Evolutionary conservation across 2,888 invertebrate species (phyloP), one percentile per base, ranked within the genome.

Genomic region (Andricus quercusramuli): DNA sequence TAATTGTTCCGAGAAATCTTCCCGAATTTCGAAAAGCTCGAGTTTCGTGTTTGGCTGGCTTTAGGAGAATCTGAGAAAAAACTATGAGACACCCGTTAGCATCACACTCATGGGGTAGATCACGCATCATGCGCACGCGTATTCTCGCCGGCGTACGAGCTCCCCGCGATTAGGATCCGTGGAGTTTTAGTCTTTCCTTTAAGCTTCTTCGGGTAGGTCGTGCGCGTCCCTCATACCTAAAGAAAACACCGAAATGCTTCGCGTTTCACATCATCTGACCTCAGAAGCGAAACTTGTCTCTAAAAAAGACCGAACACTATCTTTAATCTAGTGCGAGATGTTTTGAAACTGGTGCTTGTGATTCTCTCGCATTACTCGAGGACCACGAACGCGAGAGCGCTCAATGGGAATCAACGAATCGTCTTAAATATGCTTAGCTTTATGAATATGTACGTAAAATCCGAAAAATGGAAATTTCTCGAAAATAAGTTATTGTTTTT

Each of bases 171-270:
- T 88, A 86, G 85, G 85, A 85, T 83, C 83, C 82, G 81, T 83
- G 83, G 82, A 85, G 85, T 85, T 85, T 87, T 85, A 89, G 89
- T 89, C 89, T 87, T 86, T 85, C 85, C 83, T 85, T 82, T 84
- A 84, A 85, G 85, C 85, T 82, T 81, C 67, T 82, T 83, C 78
- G 81, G 78, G 76, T 64, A 70, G 78, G 74, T 47, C 68, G 80
- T 80, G 65, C 83, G 83, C 77, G 82, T 82, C 83, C 80, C 82
- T 83, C 80, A 84, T 83, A 81, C 82, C 74, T 78, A 66, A 68
- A 82, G 84, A 81, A 80, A 80, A 70, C 80, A 82, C 79, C 67
- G 76, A 81, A n/a, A 78, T 65, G 62, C 65, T 62, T 62, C 37
- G 25, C 65, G 51, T 79, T 62, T 78, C 32, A 79, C 65, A 82